Base-by-base conservation (phyloP, 2,888 invertebrate species). In the Cremastinae sp. region DNA sequence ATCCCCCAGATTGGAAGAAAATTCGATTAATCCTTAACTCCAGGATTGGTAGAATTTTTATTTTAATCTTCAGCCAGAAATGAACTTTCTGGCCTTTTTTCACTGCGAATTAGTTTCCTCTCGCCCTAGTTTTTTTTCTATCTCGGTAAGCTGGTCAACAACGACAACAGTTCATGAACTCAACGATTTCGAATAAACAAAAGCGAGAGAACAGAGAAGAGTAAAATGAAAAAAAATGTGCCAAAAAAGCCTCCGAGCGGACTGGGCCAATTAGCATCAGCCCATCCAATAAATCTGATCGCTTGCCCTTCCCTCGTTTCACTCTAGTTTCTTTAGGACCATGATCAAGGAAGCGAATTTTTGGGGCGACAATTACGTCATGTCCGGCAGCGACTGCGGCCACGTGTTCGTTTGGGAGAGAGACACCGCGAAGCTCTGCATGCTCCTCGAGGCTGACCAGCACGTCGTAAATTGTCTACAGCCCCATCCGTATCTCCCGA, bases 311-410 rank as follows among this genome's bases (percentile, higher is more conserved):
- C 84, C 87, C 79, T 83, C 80, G 84, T 87, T 89, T 88, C 86
- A 89, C 89, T 88, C 85, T 89, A 89, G 89, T 89, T 89, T 88
- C 90, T 90, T 85, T 90, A 94, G 93, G 86, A 94, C 94, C 61
- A 94, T 94, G 96, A 96, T 96, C 75, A 96, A 96, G 89, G 96
- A 96, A 88, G 94, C 96, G 2, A 93, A 94, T 73, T 96, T 96
- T 89, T 96, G 96, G 95, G 96, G 96, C 54, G 92, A 94, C 82
- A 91, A 94, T 82, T 95, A 93, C 90, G 93, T 96, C 10, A 94
- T 96, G 93, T 95, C 95, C 18, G 96, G 96, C n/a, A 96, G 95
- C 10, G 96, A 96, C 90, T 96, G 96, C 89, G 96, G 96, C 0
- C 96, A 96, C 85, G 94, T 96, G 10, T 96, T 96, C 85, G 91